These are phyloP conservation scores for Ptyas mucosa DNA, from an alignment of 2,113 vertebrate genomes.

Conservation along the genomic window DNA sequence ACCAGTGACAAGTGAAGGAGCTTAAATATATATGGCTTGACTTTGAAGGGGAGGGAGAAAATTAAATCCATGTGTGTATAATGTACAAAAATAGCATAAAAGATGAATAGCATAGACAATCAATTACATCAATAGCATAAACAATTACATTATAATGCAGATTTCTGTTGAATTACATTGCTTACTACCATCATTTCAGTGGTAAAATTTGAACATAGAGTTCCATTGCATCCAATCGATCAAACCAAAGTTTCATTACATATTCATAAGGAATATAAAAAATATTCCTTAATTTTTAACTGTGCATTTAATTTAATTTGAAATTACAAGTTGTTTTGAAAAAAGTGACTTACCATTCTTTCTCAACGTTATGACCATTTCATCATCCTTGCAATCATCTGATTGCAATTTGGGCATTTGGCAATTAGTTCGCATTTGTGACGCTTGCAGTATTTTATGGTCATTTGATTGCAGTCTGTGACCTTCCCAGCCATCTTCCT, in stretches of 20 bases:
- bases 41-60: conserved; percentile 15
- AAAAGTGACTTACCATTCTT: neutral
- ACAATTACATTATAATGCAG: neutral
- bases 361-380: neutral
- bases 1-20: conserved; percentile 21
- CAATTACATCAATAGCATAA: neutral
- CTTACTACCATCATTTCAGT: neutral
- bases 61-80: neutral
- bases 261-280: no score
- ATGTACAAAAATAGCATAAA: neutral
- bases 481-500: neutral
- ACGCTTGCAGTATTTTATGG: neutral
- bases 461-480: neutral
- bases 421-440: neutral
- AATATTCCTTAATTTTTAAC: neutral
- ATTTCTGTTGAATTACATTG: neutral
- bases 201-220: neutral
- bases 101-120: neutral
- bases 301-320: neutral
- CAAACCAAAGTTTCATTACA: neutral
- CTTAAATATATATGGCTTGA: conserved; percentile 6
- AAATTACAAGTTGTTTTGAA: neutral
- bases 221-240: neutral
- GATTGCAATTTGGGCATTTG: neutral
- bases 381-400: neutral